Evolutionary conservation across 2,888 invertebrate species (phyloP), one percentile per base, ranked within the genome.

Genomic region (Brachynemurus nebulosus): DNA sequence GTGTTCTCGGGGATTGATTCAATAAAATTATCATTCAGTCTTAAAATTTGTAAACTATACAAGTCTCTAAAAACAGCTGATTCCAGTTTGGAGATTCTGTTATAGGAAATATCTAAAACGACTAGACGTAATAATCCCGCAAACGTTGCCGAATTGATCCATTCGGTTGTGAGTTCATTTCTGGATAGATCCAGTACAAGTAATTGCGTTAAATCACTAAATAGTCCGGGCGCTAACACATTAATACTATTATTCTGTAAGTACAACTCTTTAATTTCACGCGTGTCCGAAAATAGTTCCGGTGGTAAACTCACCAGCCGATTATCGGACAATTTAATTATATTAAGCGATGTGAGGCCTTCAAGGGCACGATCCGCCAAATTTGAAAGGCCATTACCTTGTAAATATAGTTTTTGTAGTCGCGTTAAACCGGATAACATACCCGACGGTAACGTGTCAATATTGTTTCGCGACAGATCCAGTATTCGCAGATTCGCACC

Each of bases 141-240:
- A 61, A 88, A 86, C 9, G 86, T 86, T 2, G 79, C 81, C 17
- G 84, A 75, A 59, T 82, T 84, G 49, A 85, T 80, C 85, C 84
- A 85, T 58, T 85, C 86, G 39, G 82, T 78, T 3, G 83, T 81
- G 48, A 89, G 66, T 63, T 85, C 83, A 60, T 86, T 86, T 53
- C 76, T 76, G 20, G 84, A 82, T 54, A 86, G 65, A 64, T 86
- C 85, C 48, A 86, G 66, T 48, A 85, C 79, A 41, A 84, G 65
- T 41, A 89, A 69, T 62, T 85, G 81, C 43, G 76, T 71, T 45
- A 86, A 66, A 55, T 83, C 83, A 56, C 78, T 74, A 58, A 89
- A 86, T 47, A 88, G 66, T 18, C 84, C 85, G 8, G 85, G 84
- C 39, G 85, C 85, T 25, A 88, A 65, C 12, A 86, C 84, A 54